Conservation (phyloP, 2,888 invertebrate species). For the Nymphalis c-album region DNA sequence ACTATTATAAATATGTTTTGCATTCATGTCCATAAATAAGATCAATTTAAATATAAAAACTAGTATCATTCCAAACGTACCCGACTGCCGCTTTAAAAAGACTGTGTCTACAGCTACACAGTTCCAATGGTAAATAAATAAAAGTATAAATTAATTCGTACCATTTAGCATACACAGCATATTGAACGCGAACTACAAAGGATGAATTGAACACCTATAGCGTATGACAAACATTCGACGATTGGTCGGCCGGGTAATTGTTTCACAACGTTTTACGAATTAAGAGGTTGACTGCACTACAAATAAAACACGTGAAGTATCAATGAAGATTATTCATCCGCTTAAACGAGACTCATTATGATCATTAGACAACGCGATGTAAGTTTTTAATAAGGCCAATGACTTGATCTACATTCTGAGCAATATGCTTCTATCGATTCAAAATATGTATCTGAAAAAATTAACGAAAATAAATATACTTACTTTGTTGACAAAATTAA, state of each 20-base stretch:
- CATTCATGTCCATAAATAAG: too few species aligned
- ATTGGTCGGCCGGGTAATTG: slow-evolving; percentile 6
- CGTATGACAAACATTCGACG: slow-evolving; percentile 14
- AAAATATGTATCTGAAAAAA: too few species aligned
- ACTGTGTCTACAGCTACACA: slow-evolving; percentile 2
- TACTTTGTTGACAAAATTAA: too few species aligned
- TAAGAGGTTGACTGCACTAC: slow-evolving; percentile 15
- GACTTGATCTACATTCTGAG: not conserved
- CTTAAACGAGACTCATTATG: slow-evolving; percentile 11
- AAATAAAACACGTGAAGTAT: slow-evolving; percentile 11
- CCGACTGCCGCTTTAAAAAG: too few species aligned
- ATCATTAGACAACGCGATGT: not conserved
- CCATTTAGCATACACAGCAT: not conserved
- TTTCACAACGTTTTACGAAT: slow-evolving; percentile 15
- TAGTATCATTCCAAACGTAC: too few species aligned
- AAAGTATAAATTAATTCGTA: slow-evolving; percentile 20
- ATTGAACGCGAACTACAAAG: slow-evolving; percentile 2
- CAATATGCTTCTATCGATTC: not conserved
- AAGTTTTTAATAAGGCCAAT: slow-evolving; percentile 12
- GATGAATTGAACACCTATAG: not conserved
- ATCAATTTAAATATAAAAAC: too few species aligned
- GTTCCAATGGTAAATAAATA: slow-evolving; percentile 13
- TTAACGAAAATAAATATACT: too few species aligned
- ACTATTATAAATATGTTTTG: too few species aligned
- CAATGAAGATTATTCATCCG: slow-evolving; percentile 12